Base-by-base conservation (phyloP, 2,888 invertebrate genomes). In the Sarcophaga subvicina region DNA sequence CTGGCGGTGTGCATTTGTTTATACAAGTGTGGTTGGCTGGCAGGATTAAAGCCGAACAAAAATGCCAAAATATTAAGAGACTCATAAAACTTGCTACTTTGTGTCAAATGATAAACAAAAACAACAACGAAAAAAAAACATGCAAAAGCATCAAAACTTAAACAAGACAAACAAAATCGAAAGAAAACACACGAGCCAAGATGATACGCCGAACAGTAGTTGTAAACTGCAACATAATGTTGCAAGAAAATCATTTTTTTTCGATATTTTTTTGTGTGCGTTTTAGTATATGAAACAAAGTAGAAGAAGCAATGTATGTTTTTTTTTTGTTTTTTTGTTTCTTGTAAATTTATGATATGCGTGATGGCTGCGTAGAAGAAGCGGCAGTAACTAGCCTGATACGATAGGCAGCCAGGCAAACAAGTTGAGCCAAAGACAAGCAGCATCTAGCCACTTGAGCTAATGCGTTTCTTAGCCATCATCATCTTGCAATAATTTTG, bases 21-120 rank as follows among this genome's bases (percentile, higher is more conserved):
- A 37, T 8, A 37, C 6, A 6, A 6, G 37, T 37, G 71, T 27
- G 6, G 14, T 63, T 63, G 76, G 45, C 10, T 37, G 37, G 0
- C 37, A 25, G n/a, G 47, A 79, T 63, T 63, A 54, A 47, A 78
- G 63, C 37, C 54, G 5, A 62, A 77, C 60, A 10, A 37, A 75
- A 86, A 89, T 88, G 88, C 80, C 88, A 88, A 91, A 91, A 91
- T 91, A 90, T 88, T 91, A 87, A 87, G 80, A 79, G 84, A 69
- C 87, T 87, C 87, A 87, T 87, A 87, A 87, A 87, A 87, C 62
- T 76, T 84, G 87, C 72, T 79, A 87, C 79, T 71, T 84, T 87
- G 79, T 89, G 91, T 89, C 87, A 85, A 69, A 67, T 49, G 77
- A 76, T 67, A 85, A 79, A 78, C 86, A 85, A 62, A 12, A 12